A percentile compares a stretch with the other conserved stretches of the same genome.
Conservation (phyloP, 2,113 vertebrate species). For the Sapajus apella region DNA sequence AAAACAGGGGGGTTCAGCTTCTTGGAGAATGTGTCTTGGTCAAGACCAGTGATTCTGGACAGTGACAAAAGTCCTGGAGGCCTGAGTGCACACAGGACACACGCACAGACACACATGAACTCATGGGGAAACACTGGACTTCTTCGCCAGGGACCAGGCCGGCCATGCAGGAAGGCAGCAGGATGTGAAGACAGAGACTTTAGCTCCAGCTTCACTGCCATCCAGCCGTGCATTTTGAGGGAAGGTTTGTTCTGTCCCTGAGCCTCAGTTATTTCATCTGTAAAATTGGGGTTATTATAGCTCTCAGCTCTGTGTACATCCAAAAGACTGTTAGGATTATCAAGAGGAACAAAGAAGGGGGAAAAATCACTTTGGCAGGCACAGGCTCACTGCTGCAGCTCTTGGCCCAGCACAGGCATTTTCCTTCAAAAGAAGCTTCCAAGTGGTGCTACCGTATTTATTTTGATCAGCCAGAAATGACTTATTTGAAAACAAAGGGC, state of each 20-base stretch:
- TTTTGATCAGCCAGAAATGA: slow-evolving; percentile 10
- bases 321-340: slow-evolving; percentile 4
- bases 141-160: neutral
- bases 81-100: neutral
- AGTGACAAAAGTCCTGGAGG: neutral
- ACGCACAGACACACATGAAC: neutral
- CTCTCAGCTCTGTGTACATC: neutral
- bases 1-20: neutral
- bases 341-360: slow-evolving; percentile 43
- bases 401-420: neutral
- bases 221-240: neutral
- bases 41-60: neutral
- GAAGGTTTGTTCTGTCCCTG: neutral
- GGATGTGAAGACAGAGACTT: neutral
- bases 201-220: neutral
- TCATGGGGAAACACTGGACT: neutral
- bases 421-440: neutral
- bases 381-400: neutral
- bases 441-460: neutral
- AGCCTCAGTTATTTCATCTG: neutral
- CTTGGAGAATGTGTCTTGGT: neutral
- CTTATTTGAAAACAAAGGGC: slow-evolving; percentile 37
- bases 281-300: slow-evolving; percentile 12
- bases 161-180: no score
- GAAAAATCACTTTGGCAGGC: slow-evolving; percentile 29